A percentile compares a stretch with the other conserved stretches of the same genome.
phyloP scores from a whole-genome alignment of 2,113 vertebrate species.

The Ameiurus melas region DNA sequence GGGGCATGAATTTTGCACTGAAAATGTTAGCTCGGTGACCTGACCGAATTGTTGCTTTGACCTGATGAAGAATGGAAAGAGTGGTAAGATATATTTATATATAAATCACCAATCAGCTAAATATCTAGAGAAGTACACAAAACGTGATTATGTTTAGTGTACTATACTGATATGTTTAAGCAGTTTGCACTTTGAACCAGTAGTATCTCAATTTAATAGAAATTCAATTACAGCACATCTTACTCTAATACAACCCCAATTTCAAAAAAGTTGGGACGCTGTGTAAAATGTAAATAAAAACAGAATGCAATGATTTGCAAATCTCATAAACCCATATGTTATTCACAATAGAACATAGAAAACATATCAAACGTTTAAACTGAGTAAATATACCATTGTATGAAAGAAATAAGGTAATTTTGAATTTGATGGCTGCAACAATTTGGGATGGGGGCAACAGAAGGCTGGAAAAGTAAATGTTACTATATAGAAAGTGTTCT shows the following conservation, averaged over 20 bases:
- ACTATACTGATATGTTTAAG: neutral
- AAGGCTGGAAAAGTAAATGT: too few relatives aligned
- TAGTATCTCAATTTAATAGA: neutral
- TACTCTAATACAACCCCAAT: neutral
- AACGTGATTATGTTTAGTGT: neutral
- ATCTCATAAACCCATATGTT: too few relatives aligned
- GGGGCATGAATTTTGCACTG: conserved; percentile 96
- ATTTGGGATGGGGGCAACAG: too few relatives aligned
- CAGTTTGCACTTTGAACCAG: neutral
- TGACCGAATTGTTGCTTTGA: conserved; percentile 94
- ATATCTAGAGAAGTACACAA: neutral
- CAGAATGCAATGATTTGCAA: too few relatives aligned
- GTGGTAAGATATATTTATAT: neutral
- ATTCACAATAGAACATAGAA: too few relatives aligned
- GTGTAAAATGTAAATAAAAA: too few relatives aligned
- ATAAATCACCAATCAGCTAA: neutral
- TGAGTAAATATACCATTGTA: too few relatives aligned
- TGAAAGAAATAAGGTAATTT: too few relatives aligned
- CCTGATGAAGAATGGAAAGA: conserved; percentile 67
- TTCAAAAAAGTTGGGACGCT: too few relatives aligned
- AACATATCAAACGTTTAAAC: too few relatives aligned
- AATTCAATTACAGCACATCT: neutral
- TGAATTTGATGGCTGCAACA: too few relatives aligned
- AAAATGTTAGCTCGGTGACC: conserved; percentile 98
- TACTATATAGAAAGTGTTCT: too few relatives aligned